A percentile compares a stretch with the other conserved stretches of the same genome.
Conservation (phyloP, 2,797 vertebrate species). For the Spinus pinus region DNA sequence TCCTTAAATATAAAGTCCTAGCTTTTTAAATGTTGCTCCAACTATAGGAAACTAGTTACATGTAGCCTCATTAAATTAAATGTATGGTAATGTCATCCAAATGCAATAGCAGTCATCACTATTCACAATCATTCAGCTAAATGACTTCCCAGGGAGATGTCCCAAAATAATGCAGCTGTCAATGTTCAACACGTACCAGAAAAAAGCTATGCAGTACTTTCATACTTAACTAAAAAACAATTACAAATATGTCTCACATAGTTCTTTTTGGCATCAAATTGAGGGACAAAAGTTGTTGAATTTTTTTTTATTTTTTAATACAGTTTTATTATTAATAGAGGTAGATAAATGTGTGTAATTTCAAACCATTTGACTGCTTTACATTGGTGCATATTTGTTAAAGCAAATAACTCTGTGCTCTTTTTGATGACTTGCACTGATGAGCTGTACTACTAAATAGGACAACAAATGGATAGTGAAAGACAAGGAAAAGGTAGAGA, state of each 20-base stretch:
- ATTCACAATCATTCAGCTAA: conserved; percentile 39
- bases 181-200: not conserved
- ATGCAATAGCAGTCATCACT: conserved; percentile 23
- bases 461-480: not conserved
- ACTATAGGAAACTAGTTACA: conserved; percentile 5
- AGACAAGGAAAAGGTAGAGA: not conserved
- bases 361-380: not conserved
- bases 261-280: not conserved
- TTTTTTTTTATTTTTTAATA: not conserved
- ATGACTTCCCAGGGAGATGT: conserved; percentile 25
- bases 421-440: not conserved
- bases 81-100: conserved; percentile 41
- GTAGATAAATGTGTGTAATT: not conserved
- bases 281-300: not conserved
- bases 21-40: not conserved
- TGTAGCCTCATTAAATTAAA: conserved; percentile 36
- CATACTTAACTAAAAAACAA: not conserved
- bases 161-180: conserved; percentile 47
- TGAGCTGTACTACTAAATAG: not conserved
- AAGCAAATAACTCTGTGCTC: not conserved
- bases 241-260: not conserved
- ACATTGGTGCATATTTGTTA: not conserved
- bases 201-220: not conserved
- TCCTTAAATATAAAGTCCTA: not conserved
- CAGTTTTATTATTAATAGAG: not conserved